Evolutionary conservation across 2,113 vertebrate species (phyloP).

Genomic region (Macaca fascicularis): DNA sequence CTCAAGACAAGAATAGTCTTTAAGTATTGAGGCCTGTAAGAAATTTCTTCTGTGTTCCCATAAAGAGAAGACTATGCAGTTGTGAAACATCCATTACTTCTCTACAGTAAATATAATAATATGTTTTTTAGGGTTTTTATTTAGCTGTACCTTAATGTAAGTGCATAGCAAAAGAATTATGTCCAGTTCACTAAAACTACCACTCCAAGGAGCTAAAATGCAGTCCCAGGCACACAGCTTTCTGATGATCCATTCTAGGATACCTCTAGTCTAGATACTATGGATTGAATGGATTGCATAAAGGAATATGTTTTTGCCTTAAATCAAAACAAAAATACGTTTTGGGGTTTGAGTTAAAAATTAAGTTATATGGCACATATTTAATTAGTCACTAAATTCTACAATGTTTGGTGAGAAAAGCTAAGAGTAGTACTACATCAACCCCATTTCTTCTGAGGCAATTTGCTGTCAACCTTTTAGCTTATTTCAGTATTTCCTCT

Average conservation of each 20-base stretch:
- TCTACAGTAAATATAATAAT: not conserved
- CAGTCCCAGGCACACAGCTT: not conserved
- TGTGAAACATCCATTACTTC: not conserved
- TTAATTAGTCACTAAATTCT: conserved; percentile 14
- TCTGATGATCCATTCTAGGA: not conserved
- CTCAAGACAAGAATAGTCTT: not conserved
- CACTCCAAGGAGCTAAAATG: not conserved
- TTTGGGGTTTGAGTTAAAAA: not conserved
- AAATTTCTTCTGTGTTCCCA: conserved; percentile 4
- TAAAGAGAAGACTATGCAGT: not conserved
- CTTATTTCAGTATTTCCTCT: not conserved
- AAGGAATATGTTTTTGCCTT: conserved; percentile 22
- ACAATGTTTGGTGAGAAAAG: not conserved
- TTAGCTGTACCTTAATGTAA: not conserved
- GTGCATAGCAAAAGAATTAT: not conserved
- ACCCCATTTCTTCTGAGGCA: not conserved
- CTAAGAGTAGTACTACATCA: not conserved
- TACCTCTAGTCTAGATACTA: no score
- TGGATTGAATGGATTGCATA: not conserved
- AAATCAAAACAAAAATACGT: conserved; percentile 6
- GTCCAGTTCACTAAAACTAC: not conserved
- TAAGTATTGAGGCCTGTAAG: not conserved
- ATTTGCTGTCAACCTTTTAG: not conserved
- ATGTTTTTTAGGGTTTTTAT: not conserved
- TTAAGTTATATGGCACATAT: not conserved